Evolutionary conservation across 1,140 invertebrate species (phyloP), one percentile per base, ranked within the genome.

Genomic region (Hestina assimilis): DNA sequence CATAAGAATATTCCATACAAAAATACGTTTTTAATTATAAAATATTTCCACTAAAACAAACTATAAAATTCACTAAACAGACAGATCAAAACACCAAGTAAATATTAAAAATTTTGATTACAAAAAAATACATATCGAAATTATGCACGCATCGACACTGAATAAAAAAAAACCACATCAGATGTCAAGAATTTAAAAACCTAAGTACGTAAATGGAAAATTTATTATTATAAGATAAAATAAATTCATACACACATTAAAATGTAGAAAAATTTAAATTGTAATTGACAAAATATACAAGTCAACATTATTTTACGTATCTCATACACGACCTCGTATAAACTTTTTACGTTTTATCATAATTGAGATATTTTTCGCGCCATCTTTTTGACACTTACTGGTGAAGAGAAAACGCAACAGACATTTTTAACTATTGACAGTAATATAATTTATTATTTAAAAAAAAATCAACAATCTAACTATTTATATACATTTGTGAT

Each of bases 1-100:
- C 84, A 77, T 84, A 85, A 87, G 77, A 83, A 83, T 66, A 72
- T 82, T 75, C 75, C 78, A 85, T 87, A 87, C 78, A 87, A 87
- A 87, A 87, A 87, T 87, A 87, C 79, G 82, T 75, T 85, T 75
- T 77, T 76, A 87, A 84, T 84, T 82, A 83, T 83, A 87, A 83
- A 78, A 59, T 69, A 73, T 77, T 40, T 71, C 65, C 66, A 81
- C 68, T 83, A 83, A 87, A 87, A 84, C 67, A 80, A 82, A 84
- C 33, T 80, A 82, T 47, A 84, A 83, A 83, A 83, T n/a, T 66
- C 57, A 66, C 66, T 66, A 72, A 68, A 71, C 52, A 72, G 55
- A 35, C 45, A 35, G 29, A 67, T 69, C 59, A 42, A 71, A 66
- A 75, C 66, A 55, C 54, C 65, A 74, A 48, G 14, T 59, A 62